phyloP scores from a whole-genome alignment of 2,113 vertebrate species.

The Colossoma macropomum region DNA sequence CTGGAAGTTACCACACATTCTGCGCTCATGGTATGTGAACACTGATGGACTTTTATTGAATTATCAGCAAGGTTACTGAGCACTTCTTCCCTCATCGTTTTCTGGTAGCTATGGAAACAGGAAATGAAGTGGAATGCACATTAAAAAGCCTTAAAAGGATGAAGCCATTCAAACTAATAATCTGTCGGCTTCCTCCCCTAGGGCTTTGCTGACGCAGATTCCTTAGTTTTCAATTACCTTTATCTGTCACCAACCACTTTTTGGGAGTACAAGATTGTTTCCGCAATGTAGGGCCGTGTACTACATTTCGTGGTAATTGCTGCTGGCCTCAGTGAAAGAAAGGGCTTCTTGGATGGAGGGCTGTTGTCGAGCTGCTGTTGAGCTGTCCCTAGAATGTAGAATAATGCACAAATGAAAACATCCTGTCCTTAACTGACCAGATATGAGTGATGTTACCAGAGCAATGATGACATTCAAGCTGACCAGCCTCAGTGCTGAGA shows the following conservation, averaged over 20 bases:
- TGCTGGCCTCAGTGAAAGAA: background rate
- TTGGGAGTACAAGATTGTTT: background rate
- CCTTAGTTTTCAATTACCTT: background rate
- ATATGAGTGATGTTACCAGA: background rate
- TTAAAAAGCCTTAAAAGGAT: slow-evolving; percentile 65
- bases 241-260: background rate
- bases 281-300: background rate
- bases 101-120: slow-evolving; percentile 81
- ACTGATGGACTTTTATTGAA: slow-evolving; percentile 58
- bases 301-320: background rate
- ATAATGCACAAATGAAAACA: background rate
- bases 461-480: background rate
- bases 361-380: background rate
- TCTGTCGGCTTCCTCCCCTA: slow-evolving; percentile 10
- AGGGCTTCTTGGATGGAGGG: background rate
- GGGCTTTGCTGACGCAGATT: slow-evolving; percentile 14
- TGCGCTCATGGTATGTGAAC: slow-evolving; percentile 11
- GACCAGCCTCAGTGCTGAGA: background rate
- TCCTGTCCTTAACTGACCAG: slow-evolving; percentile 10
- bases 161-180: slow-evolving; percentile 27
- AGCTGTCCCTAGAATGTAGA: background rate
- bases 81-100: slow-evolving; percentile 66
- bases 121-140: slow-evolving; percentile 71
- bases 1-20: slow-evolving; percentile 16
- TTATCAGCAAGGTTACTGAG: slow-evolving; percentile 75